phyloP scores from a whole-genome alignment of 2,113 vertebrate species.

The Sphyrna mokarran region DNA sequence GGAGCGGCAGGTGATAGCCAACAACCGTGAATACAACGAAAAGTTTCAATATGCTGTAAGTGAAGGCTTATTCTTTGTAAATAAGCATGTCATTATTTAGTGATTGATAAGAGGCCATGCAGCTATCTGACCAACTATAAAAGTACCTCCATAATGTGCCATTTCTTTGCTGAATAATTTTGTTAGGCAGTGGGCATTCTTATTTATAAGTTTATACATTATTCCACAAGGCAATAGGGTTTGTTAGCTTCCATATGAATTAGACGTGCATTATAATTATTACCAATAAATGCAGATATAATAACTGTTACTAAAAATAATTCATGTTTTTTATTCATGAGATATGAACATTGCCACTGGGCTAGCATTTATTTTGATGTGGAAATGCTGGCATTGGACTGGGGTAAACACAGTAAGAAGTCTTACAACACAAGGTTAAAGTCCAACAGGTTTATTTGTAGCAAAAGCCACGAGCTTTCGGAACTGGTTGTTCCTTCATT shows the following conservation, averaged over 20 bases:
- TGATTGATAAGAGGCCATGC: neutral
- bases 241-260: neutral
- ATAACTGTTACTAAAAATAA: neutral
- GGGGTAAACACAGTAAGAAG: too few species aligned
- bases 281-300: neutral
- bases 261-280: neutral
- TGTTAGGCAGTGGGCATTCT: neutral
- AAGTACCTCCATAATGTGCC: neutral
- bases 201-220: neutral
- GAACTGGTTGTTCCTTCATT: too few species aligned
- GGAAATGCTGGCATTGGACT: too few species aligned
- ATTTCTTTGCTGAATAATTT: neutral
- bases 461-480: too few species aligned
- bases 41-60: slow-evolving; percentile 76
- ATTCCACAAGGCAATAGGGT: neutral
- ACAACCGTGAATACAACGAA: slow-evolving; percentile 70
- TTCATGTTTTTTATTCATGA: neutral
- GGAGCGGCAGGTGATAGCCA: slow-evolving; percentile 72
- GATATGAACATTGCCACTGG: too few species aligned
- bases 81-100: neutral
- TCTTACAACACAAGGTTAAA: too few species aligned
- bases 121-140: neutral
- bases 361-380: too few species aligned
- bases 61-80: slow-evolving; percentile 39
- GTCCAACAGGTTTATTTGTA: too few species aligned